Percentiles rank a stretch among this genome's conserved stretches.
phyloP scores from a whole-genome alignment of 2,888 invertebrate species.

The Cephus runcator region DNA sequence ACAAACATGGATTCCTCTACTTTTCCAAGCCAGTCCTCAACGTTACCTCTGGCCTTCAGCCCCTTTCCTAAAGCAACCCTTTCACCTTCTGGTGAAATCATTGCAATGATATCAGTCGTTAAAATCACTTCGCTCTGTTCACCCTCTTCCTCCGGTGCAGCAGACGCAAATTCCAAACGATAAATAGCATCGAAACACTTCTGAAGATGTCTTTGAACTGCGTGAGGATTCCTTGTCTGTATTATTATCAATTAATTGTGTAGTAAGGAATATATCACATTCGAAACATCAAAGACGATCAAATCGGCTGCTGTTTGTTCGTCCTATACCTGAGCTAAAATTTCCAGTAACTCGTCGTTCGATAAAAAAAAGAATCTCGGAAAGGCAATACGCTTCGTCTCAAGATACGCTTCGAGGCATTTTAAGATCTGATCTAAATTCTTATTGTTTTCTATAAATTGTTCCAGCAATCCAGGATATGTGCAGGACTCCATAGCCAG shows the following conservation, averaged over 20 bases:
- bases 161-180: constrained; percentile 80
- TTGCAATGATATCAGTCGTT: constrained; percentile 87
- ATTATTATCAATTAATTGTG: constrained; percentile 1
- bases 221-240: constrained; percentile 85
- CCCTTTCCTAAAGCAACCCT: constrained; percentile 83
- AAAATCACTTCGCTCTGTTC: constrained; percentile 66
- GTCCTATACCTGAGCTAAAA: constrained; percentile 80
- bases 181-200: constrained; percentile 91
- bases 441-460: constrained; percentile 78
- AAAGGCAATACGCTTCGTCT: constrained; percentile 88
- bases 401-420: constrained; percentile 89
- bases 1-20: constrained; percentile 91
- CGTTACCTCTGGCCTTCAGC: constrained; percentile 87
- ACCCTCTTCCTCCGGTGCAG: constrained; percentile 67
- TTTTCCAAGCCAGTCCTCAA: constrained; percentile 92
- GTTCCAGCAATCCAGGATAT: constrained; percentile 76
- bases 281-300: neutral
- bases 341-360: constrained; percentile 89
- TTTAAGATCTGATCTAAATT: constrained; percentile 90
- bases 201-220: constrained; percentile 89
- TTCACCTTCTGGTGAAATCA: constrained; percentile 92
- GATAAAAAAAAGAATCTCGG: constrained; percentile 91
- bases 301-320: neutral
- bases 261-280: neutral
- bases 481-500: constrained; percentile 85